phyloP scores from a whole-genome alignment of 2,888 invertebrate genomes.

The Chymomyza fuscimana region DNA sequence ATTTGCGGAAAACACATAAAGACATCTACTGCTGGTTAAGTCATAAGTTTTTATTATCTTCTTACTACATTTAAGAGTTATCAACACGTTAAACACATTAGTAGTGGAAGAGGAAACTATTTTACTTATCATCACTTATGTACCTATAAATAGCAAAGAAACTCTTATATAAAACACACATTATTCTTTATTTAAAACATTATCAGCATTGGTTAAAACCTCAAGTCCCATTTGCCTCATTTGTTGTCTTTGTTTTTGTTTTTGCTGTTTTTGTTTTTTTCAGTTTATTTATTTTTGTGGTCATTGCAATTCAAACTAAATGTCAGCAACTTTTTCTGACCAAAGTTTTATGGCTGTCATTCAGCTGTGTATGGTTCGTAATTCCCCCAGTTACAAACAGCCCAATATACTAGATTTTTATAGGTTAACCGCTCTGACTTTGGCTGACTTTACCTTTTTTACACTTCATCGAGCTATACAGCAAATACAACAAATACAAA shows the following conservation, averaged over 20 bases:
- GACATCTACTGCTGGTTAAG: too few relatives aligned
- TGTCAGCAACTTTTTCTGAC: constrained; percentile 62
- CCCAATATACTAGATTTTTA: constrained; percentile 42
- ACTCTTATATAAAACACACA: constrained; percentile 30
- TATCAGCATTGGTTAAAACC: neutral
- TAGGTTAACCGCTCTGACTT: constrained; percentile 65
- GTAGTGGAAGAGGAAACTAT: too few relatives aligned
- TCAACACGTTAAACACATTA: too few relatives aligned
- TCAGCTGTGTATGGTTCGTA: constrained; percentile 14
- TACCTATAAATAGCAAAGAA: constrained; percentile 7
- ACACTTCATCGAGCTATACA: constrained; percentile 53
- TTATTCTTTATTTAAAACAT: neutral
- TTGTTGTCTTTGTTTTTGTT: constrained; percentile 2
- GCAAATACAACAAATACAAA: constrained; percentile 20
- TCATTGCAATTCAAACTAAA: constrained; percentile 34
- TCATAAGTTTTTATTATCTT: too few relatives aligned
- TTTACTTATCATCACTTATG: constrained; percentile 6
- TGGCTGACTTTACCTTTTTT: constrained; percentile 65
- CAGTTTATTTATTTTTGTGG: neutral
- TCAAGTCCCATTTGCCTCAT: neutral
- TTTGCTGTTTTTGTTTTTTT: neutral
- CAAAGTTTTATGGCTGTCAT: constrained; percentile 20
- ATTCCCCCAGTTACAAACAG: neutral
- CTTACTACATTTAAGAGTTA: too few relatives aligned
- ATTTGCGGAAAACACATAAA: too few relatives aligned